Percentiles rank a stretch among this genome's conserved stretches.
phyloP scores from a whole-genome alignment of 2,797 vertebrate genomes.

The Trachops cirrhosus region DNA sequence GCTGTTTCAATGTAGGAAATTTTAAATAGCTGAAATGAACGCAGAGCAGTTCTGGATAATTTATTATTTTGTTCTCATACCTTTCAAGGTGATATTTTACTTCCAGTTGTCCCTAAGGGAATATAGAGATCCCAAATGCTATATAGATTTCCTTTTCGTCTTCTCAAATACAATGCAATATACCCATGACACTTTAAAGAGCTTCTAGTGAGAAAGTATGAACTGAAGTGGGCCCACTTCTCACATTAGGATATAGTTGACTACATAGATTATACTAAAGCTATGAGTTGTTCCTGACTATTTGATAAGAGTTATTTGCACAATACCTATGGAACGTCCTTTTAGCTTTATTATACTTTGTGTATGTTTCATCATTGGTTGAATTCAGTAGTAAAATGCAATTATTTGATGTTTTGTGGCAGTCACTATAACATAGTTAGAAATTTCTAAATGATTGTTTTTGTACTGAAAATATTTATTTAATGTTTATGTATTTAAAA shows the following conservation, averaged over 20 bases:
- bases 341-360: background rate
- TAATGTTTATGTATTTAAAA: background rate
- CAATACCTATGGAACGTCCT: background rate
- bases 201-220: background rate
- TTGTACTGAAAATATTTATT: background rate
- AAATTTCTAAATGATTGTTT: background rate
- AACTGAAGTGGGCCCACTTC: background rate
- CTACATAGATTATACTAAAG: background rate
- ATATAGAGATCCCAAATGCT: background rate
- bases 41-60: slow-evolving; percentile 42
- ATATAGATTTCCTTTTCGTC: slow-evolving; percentile 23
- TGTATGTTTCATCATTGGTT: background rate
- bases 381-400: background rate
- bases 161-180: background rate
- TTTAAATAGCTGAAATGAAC: slow-evolving; percentile 46
- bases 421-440: background rate
- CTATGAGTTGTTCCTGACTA: background rate
- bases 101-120: slow-evolving; percentile 3
- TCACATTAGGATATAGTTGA: background rate
- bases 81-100: slow-evolving; percentile 48
- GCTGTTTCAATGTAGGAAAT: slow-evolving; percentile 33
- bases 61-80: slow-evolving; percentile 42
- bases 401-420: background rate
- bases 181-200: background rate
- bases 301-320: background rate